Evolutionary conservation across 2,113 vertebrate species (phyloP).

Genomic region (Orycteropus afer): DNA sequence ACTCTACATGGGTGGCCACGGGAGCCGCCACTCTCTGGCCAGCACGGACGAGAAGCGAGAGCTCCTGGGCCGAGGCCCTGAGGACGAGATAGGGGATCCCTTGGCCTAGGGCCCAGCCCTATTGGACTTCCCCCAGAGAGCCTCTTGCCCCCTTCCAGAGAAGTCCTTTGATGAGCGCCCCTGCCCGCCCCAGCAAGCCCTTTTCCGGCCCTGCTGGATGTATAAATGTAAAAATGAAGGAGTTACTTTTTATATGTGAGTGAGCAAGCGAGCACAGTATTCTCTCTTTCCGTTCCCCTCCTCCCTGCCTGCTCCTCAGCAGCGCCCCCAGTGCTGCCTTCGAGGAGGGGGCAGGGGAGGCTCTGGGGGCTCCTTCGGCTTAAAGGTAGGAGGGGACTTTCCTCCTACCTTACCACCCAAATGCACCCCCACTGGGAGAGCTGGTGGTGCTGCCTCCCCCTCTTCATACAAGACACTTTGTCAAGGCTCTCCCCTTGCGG

Average conservation of each 20-base stretch:
- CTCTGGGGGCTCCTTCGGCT: slow-evolving; percentile 29
- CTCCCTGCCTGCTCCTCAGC: slow-evolving; percentile 64
- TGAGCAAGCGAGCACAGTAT: slow-evolving; percentile 90
- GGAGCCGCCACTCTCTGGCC: slow-evolving; percentile 96
- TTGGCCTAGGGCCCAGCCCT: slow-evolving; percentile 90
- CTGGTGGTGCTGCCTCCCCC: not conserved
- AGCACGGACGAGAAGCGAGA: slow-evolving; percentile 98
- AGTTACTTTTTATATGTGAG: slow-evolving; percentile 99
- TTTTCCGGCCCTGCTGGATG: slow-evolving; percentile 86
- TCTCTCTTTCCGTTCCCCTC: slow-evolving; percentile 83
- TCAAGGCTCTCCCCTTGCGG: not conserved
- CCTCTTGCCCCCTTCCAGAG: slow-evolving; percentile 38
- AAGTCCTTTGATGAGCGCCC: slow-evolving; percentile 65
- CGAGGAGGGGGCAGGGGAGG: slow-evolving; percentile 32
- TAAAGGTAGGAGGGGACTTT: slow-evolving; percentile 34
- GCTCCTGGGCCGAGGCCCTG: slow-evolving; percentile 92
- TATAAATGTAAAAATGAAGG: slow-evolving; percentile 99
- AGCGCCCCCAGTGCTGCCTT: slow-evolving; percentile 58
- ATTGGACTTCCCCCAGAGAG: slow-evolving; percentile 59
- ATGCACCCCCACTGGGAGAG: slow-evolving; percentile 37
- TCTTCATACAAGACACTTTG: slow-evolving; percentile 53
- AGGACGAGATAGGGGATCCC: slow-evolving; percentile 95
- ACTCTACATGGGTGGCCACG: slow-evolving; percentile 98
- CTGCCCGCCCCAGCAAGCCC: slow-evolving; percentile 34
- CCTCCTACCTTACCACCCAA: slow-evolving; percentile 34